phyloP scores from a whole-genome alignment of 2,797 vertebrate species.

The Takifugu ocellatus region DNA sequence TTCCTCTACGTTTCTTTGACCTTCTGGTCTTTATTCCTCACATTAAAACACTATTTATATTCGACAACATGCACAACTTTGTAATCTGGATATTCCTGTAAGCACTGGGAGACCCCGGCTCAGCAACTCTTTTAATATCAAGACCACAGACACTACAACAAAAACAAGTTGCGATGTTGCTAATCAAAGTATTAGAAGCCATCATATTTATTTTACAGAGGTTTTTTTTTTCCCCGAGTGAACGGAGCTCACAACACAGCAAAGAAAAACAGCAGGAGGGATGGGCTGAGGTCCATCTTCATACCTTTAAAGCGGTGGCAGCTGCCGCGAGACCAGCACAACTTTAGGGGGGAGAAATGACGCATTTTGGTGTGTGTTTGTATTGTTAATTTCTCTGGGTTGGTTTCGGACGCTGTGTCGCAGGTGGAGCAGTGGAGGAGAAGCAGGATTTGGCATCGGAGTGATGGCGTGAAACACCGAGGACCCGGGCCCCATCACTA shows the following conservation, averaged over 20 bases:
- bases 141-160: conserved; percentile 67
- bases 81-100: conserved; percentile 60
- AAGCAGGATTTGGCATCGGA: conserved; percentile 50
- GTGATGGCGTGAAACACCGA: conserved; percentile 43
- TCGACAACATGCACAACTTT: conserved; percentile 67
- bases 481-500: conserved; percentile 51
- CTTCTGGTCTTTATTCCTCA: conserved; percentile 58
- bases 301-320: conserved; percentile 46
- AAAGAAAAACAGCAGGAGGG: conserved; percentile 39
- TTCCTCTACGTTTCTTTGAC: conserved; percentile 66
- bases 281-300: conserved; percentile 42
- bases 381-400: conserved; percentile 35
- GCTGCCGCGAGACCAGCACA: conserved; percentile 32
- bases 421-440: conserved; percentile 44
- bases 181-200: conserved; percentile 61
- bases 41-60: conserved; percentile 62
- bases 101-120: conserved; percentile 53
- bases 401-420: conserved; percentile 38
- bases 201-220: conserved; percentile 18
- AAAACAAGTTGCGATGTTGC: conserved; percentile 55
- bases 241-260: conserved; percentile 43
- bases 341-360: conserved; percentile 6
- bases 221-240: conserved; percentile 31
- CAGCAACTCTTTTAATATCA: conserved; percentile 62
- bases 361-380: no score